Evolutionary conservation across 2,888 invertebrate genomes (phyloP).

Genomic region (Watsonalla cultraria): DNA sequence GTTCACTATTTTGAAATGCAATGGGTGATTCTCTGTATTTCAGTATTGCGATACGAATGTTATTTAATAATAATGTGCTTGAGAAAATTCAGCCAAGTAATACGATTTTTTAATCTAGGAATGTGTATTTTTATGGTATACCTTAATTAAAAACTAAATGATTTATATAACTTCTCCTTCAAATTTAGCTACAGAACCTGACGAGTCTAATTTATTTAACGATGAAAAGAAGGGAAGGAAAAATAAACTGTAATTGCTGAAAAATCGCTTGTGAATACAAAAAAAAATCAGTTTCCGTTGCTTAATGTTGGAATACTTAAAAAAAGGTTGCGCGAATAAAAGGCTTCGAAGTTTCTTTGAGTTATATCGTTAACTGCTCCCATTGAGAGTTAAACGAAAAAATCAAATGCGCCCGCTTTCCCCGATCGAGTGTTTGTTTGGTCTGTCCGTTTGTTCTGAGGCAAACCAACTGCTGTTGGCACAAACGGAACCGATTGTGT

Average conservation of each 20-base stretch:
- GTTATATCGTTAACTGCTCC: conserved; percentile 36
- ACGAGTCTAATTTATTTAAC: background rate
- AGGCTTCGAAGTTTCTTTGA: conserved; percentile 25
- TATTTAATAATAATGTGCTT: too few species aligned
- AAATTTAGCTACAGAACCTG: too few species aligned
- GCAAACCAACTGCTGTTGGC: conserved; percentile 66
- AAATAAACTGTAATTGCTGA: conserved; percentile 1
- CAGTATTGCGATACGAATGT: too few species aligned
- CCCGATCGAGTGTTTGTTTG: conserved; percentile 62
- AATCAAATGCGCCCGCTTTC: conserved; percentile 57
- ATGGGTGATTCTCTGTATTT: too few species aligned
- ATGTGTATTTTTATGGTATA: too few species aligned
- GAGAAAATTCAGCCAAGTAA: too few species aligned
- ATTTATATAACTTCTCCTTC: too few species aligned
- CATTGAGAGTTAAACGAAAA: conserved; percentile 24
- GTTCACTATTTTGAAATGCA: background rate
- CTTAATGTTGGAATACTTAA: conserved; percentile 19
- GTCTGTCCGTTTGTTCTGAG: conserved; percentile 64
- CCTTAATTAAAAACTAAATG: too few species aligned
- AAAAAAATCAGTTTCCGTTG: conserved; percentile 12
- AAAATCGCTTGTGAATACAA: conserved; percentile 15
- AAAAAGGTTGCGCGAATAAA: conserved; percentile 19
- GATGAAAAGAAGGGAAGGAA: background rate
- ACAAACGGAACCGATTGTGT: conserved; percentile 47
- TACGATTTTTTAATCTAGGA: too few species aligned